Evolutionary conservation across 2,888 invertebrate species (phyloP).

Genomic region (Drosophila paucipuncta): DNA sequence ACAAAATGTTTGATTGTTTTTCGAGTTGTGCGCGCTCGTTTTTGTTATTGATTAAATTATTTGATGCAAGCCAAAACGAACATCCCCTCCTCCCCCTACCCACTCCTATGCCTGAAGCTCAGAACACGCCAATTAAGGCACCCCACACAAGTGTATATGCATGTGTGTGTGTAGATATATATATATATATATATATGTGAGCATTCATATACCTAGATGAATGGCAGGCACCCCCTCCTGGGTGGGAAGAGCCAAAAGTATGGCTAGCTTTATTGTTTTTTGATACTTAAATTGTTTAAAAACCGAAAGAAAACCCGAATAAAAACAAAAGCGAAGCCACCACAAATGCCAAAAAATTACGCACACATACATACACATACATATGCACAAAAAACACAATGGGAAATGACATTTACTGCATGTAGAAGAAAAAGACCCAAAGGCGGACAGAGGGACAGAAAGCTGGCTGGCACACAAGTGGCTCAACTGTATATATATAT

Average conservation of each 20-base stretch:
- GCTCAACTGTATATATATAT: background rate
- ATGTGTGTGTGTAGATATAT: background rate
- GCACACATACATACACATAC: too few relatives aligned
- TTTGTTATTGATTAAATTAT: constrained; percentile 70
- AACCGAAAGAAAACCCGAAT: constrained; percentile 16
- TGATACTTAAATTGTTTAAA: constrained; percentile 51
- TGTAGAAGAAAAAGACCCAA: background rate
- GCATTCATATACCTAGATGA: constrained; percentile 17
- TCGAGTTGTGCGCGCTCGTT: constrained; percentile 17
- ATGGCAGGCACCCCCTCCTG: background rate
- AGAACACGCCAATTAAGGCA: constrained; percentile 58
- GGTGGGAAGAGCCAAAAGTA: constrained; percentile 18
- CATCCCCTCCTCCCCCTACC: background rate
- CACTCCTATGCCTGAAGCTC: constrained; percentile 11
- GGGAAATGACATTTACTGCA: constrained; percentile 1
- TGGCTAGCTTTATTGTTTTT: constrained; percentile 24
- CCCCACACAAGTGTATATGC: constrained; percentile 7
- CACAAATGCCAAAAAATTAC: constrained; percentile 9
- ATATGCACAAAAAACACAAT: background rate
- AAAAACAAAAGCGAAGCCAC: background rate
- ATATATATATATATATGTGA: background rate
- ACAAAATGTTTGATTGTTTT: constrained; percentile 35
- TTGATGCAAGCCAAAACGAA: constrained; percentile 7
- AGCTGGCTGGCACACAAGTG: background rate
- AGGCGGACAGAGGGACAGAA: background rate